Evolutionary conservation across 1,140 invertebrate species (phyloP), one percentile per base, ranked within the genome.

Genomic region (Drosophila tani): DNA sequence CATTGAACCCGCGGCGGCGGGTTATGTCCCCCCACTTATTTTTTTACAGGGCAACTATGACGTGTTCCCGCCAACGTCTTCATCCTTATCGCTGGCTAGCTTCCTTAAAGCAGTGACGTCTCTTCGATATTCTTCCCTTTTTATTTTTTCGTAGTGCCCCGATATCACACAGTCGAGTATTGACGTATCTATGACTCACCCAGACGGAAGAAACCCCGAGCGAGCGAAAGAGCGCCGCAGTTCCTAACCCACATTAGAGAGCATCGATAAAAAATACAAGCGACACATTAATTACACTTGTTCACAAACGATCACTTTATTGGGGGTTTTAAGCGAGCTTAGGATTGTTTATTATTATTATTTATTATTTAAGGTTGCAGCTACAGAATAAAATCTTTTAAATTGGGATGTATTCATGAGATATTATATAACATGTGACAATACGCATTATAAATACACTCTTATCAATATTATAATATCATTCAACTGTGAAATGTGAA

Each of bases 231-330:
- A 63, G 59, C 49, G 59, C 56, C 46, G 45, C 19, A 55, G 56
- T 71, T 84, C 81, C 62, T 88, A 87, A 69, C 66, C 81, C 76
- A 81, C 59, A 88, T 78, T 78, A 78, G 64, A 65, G 69, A 51
- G 49, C 7, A 27, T 17, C 55, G 46, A 50, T 57, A 41, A 32
- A 35, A 35, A 32, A 32, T n/a, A 32, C 29, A 32, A 12, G n/a
- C 6, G 15, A 53, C 19, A 12, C 17, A 21, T 53, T 27, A 17
- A 38, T 21, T 29, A 46, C 67, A 70, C 67, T 68, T 17, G 14
- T 11, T 55, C 0, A 29, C 49, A 67, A 19, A 19, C 5, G 11
- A 45, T 65, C 4, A 5, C 2, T 41, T 60, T 65, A 9, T 3
- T 8, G 2, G 1, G 17, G 14, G 2, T 19, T 41, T 17, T 2